Evolutionary conservation across 2,888 invertebrate species (phyloP), one percentile per base, ranked within the genome.

Genomic region (Sphaerophoria rueppellii): DNA sequence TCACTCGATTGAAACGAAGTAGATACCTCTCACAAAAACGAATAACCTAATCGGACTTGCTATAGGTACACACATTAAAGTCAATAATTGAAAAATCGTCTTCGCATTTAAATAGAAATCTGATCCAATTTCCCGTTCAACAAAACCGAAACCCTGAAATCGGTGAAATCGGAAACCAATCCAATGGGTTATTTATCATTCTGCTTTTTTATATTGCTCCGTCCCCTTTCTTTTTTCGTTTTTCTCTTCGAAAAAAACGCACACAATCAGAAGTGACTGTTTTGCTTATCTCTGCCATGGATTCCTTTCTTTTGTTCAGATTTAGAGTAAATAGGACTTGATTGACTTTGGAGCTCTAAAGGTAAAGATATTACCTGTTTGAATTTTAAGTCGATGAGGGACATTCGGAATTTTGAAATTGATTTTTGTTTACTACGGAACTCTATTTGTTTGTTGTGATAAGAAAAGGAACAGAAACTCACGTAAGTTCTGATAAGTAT

Each of bases 151-250:
- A 43, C 9, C 43, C 9, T 4, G 12, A 43, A 43, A 43, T 4
- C 35, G 1, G 32, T 63, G 54, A 50, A 63, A 55, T 34, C 34
- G 43, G 54, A 79, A 71, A 40, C 71, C 75, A 67, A 75, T 83
- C 75, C 80, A 80, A 46, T 35, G 71, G 75, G 75, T 72, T 83
- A 80, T 83, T 80, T 83, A 80, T 83, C 80, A 80, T 83, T 80
- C 46, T 61, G 67, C 75, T 83, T 83, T 83, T 24, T 24, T 24
- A 24, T 80, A 83, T 83, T 75, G 52, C 75, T 55, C n/a, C n/a
- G n/a, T 54, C 35, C 50, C 71, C 71, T 57, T 80, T 76, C 58
- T 12, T 72, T 75, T 24, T 24, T 24, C 24, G 24, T 24, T 1
- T 24, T 24, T 24, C 24, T 76, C 69, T n/a, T n/a, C n/a, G n/a